Conservation (phyloP, 1,140 invertebrate genomes). For the Probaryconus sp. region DNA sequence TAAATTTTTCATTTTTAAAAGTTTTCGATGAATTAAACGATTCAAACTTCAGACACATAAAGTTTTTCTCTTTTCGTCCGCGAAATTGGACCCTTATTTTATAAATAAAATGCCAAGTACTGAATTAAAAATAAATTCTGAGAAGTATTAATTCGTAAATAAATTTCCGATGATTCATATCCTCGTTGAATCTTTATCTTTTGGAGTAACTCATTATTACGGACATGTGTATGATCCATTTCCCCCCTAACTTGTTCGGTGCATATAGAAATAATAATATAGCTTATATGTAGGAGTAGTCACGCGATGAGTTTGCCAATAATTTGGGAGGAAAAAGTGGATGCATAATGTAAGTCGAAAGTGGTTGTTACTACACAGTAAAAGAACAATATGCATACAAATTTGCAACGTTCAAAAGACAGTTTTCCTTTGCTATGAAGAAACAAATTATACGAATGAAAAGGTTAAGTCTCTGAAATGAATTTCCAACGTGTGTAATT, state of each 20-base stretch:
- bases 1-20: no score
- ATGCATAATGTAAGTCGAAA: slow-evolving; percentile 48
- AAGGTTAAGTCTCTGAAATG: neutral
- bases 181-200: slow-evolving; percentile 33
- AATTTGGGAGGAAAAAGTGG: slow-evolving; percentile 42
- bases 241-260: slow-evolving; percentile 22
- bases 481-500: neutral
- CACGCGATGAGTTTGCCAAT: slow-evolving; percentile 53
- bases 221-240: slow-evolving; percentile 40
- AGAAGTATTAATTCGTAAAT: no score
- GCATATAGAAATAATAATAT: slow-evolving; percentile 52
- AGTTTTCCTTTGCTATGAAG: slow-evolving; percentile 11
- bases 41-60: no score
- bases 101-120: no score
- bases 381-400: slow-evolving; percentile 39
- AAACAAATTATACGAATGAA: slow-evolving; percentile 3
- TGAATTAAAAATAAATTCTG: no score
- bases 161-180: slow-evolving; percentile 17
- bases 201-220: slow-evolving; percentile 28
- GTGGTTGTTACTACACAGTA: slow-evolving; percentile 35
- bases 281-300: slow-evolving; percentile 46
- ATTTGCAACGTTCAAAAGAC: slow-evolving; percentile 18
- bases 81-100: no score
- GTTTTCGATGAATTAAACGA: no score
- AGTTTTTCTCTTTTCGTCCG: no score